Evolutionary conservation across 1,140 invertebrate genomes (phyloP).

Genomic region (Aphelenchoides avenae): DNA sequence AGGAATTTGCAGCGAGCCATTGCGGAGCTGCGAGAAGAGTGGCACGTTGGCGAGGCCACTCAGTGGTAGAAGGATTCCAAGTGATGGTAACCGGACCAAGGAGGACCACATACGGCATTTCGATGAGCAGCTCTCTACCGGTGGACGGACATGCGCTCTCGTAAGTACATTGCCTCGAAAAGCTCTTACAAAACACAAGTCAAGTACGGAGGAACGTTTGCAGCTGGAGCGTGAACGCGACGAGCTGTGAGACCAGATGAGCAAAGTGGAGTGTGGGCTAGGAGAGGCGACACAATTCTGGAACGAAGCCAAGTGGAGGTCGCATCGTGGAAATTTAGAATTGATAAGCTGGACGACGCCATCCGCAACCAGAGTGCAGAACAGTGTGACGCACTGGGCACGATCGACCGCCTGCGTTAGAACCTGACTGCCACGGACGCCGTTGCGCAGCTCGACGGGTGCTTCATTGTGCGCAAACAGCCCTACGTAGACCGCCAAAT

Average conservation of each 20-base stretch:
- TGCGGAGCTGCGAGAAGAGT: conserved; percentile 9
- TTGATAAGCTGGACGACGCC: conserved; percentile 5
- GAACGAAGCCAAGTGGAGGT: neutral
- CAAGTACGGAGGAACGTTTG: too few species aligned
- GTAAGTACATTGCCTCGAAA: too few species aligned
- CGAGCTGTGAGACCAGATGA: too few species aligned
- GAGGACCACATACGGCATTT: too few species aligned
- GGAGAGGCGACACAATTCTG: too few species aligned
- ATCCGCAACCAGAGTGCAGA: conserved; percentile 4
- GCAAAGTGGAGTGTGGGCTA: too few species aligned
- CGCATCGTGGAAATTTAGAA: conserved; percentile 11
- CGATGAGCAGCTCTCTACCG: too few species aligned
- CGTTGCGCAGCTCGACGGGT: conserved; percentile 13
- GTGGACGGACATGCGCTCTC: too few species aligned
- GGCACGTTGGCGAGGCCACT: conserved; percentile 28
- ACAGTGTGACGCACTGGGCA: neutral
- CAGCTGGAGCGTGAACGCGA: too few species aligned
- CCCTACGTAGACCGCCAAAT: conserved; percentile 19
- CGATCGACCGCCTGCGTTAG: neutral
- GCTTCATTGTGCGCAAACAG: conserved; percentile 30
- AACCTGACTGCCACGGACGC: neutral
- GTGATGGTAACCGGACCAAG: conserved; percentile 35
- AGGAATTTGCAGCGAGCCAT: neutral
- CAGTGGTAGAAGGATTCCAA: conserved; percentile 32
- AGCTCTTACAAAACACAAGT: too few species aligned